phyloP scores from a whole-genome alignment of 2,888 invertebrate species.

The Drosophila paranaensis region DNA sequence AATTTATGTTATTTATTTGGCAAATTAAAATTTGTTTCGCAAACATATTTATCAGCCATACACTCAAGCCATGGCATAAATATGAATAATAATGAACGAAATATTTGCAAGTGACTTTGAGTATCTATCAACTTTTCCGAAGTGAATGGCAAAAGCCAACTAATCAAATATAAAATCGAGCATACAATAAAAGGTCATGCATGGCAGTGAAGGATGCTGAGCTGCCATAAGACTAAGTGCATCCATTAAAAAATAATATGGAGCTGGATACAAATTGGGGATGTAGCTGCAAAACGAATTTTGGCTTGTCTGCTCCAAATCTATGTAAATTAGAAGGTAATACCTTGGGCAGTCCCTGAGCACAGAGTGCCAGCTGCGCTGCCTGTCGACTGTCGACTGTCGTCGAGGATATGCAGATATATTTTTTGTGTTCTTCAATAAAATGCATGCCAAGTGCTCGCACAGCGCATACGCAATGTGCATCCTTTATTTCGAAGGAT shows the following conservation, averaged over 20 bases:
- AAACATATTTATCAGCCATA: too few species aligned
- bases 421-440: slow-evolving; percentile 44
- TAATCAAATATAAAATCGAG: not conserved
- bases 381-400: slow-evolving; percentile 24
- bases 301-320: slow-evolving; percentile 20
- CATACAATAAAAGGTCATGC: not conserved
- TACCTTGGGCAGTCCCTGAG: slow-evolving; percentile 18
- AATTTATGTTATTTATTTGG: too few species aligned
- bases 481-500: slow-evolving; percentile 34
- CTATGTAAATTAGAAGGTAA: slow-evolving; percentile 28
- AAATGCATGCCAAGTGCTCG: slow-evolving; percentile 60
- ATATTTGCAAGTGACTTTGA: not conserved
- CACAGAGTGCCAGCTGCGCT: slow-evolving; percentile 30
- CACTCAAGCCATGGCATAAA: too few species aligned
- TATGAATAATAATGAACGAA: not conserved
- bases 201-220: slow-evolving; percentile 8
- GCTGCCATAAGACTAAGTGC: not conserved
- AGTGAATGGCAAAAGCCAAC: not conserved
- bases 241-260: slow-evolving; percentile 7
- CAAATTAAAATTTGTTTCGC: too few species aligned
- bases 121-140: not conserved
- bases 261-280: slow-evolving; percentile 4
- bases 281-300: slow-evolving; percentile 15
- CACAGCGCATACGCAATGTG: slow-evolving; percentile 57
- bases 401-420: slow-evolving; percentile 62